Evolutionary conservation across 2,797 vertebrate genomes (phyloP).

Genomic region (Cryptoprocta ferox): DNA sequence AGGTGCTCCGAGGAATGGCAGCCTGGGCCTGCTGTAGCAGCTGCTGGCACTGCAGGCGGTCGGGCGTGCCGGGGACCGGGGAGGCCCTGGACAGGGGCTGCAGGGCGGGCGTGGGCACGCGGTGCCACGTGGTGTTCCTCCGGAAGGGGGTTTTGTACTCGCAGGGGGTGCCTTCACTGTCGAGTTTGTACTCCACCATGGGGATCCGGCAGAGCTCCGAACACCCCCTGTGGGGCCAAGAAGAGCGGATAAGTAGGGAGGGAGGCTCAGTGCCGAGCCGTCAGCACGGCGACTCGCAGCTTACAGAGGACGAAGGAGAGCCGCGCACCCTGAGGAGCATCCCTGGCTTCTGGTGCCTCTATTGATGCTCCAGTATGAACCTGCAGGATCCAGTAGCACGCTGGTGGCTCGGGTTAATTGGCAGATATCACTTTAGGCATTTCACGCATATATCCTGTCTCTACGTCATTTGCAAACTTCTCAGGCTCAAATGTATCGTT

Average conservation of each 20-base stretch:
- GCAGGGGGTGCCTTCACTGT: conserved; percentile 97
- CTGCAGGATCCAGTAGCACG: too few relatives aligned
- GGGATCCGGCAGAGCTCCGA: conserved; percentile 98
- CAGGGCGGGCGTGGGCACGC: conserved; percentile 92
- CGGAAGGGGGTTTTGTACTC: conserved; percentile 99
- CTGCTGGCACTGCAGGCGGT: conserved; percentile 94
- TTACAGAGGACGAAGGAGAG: background rate
- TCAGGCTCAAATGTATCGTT: background rate
- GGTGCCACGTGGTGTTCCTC: conserved; percentile 98
- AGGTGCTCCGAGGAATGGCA: conserved; percentile 95
- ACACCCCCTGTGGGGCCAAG: conserved; percentile 91
- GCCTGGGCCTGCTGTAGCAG: conserved; percentile 94
- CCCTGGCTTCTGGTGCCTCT: too few relatives aligned
- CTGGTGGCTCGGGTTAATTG: background rate
- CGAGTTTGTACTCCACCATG: conserved; percentile 99
- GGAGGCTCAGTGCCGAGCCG: rapidly evolving
- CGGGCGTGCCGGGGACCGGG: conserved; percentile 93
- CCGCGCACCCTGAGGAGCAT: background rate
- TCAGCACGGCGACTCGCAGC: background rate
- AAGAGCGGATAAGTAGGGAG: background rate
- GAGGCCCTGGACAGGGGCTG: conserved; percentile 92
- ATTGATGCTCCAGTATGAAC: too few relatives aligned
- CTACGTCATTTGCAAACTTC: background rate
- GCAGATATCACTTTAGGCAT: background rate
- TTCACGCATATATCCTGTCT: background rate